A percentile compares a stretch with the other conserved stretches of the same genome.
phyloP scores from a whole-genome alignment of 92 coral and sea anemone genomes.

The Porites cylindrica region DNA sequence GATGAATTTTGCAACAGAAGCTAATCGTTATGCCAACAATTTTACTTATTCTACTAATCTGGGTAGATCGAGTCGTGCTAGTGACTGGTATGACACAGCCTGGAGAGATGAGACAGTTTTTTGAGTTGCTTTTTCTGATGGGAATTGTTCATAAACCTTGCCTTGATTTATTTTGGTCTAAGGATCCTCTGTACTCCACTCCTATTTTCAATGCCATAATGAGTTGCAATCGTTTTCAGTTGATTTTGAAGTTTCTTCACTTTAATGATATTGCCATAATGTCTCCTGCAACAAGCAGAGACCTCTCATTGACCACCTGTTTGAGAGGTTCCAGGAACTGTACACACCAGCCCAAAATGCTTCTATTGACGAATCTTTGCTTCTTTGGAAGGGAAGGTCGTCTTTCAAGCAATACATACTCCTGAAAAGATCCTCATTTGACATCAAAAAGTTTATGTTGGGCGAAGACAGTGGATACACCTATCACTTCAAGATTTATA shows the following conservation, averaged over 20 bases:
- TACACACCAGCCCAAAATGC: constrained; percentile 44
- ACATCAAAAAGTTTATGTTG: constrained; percentile 23
- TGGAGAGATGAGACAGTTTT: too few relatives aligned
- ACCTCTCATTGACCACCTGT: constrained; percentile 41
- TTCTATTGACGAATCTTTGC: constrained; percentile 52
- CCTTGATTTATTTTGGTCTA: too few relatives aligned
- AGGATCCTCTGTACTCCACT: too few relatives aligned
- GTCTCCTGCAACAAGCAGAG: neutral
- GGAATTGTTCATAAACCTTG: too few relatives aligned
- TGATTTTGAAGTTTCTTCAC: too few relatives aligned
- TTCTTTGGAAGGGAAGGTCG: constrained; percentile 61
- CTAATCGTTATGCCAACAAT: constrained; percentile 12
- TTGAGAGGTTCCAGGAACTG: constrained; percentile 30
- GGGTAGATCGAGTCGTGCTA: constrained; percentile 1
- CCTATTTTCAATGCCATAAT: too few relatives aligned
- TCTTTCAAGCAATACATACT: constrained; percentile 54
- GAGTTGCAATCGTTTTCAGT: too few relatives aligned
- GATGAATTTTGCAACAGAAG: constrained; percentile 7
- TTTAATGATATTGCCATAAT: too few relatives aligned
- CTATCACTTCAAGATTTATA: constrained; percentile 26
- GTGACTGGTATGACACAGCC: constrained; percentile 6
- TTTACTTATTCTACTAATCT: neutral
- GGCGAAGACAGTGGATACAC: constrained; percentile 27
- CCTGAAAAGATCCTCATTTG: constrained; percentile 38
- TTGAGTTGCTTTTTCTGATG: too few relatives aligned